phyloP scores from a whole-genome alignment of 2,888 invertebrate genomes.

The Lysandra coridon region DNA sequence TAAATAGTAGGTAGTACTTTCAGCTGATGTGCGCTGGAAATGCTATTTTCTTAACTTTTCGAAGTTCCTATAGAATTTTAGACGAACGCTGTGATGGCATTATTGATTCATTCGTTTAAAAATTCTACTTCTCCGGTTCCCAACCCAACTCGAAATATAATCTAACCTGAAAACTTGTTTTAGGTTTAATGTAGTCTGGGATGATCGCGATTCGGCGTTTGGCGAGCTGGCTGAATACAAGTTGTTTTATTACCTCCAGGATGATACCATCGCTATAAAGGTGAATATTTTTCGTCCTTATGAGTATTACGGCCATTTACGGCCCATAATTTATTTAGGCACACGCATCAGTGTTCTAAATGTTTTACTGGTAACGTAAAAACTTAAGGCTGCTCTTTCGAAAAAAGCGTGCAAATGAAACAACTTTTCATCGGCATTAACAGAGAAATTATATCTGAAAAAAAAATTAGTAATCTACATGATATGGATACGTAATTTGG shows the following conservation, averaged over 20 bases:
- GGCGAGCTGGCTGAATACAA: constrained; percentile 83
- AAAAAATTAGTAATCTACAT: too few species aligned
- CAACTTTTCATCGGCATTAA: too few species aligned
- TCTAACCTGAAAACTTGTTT: constrained; percentile 35
- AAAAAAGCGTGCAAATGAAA: too few species aligned
- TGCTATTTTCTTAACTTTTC: neutral
- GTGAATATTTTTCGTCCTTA: constrained; percentile 45
- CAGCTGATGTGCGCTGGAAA: neutral
- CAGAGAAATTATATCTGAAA: too few species aligned
- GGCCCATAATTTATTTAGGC: constrained; percentile 34
- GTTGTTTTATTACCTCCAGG: constrained; percentile 88
- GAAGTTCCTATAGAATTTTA: neutral
- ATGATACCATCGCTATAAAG: constrained; percentile 89
- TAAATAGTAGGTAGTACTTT: neutral
- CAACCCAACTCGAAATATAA: constrained; percentile 9
- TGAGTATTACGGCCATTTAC: constrained; percentile 45
- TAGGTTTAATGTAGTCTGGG: constrained; percentile 85
- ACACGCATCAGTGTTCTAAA: neutral
- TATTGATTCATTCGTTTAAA: constrained; percentile 15
- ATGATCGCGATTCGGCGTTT: constrained; percentile 80
- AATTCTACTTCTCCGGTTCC: neutral
- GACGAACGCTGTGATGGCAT: neutral
- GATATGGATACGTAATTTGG: too few species aligned
- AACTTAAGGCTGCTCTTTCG: too few species aligned
- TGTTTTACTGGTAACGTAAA: neutral